Conservation (phyloP, 2,888 invertebrate species). For the Stenchaetothrips biformis region DNA sequence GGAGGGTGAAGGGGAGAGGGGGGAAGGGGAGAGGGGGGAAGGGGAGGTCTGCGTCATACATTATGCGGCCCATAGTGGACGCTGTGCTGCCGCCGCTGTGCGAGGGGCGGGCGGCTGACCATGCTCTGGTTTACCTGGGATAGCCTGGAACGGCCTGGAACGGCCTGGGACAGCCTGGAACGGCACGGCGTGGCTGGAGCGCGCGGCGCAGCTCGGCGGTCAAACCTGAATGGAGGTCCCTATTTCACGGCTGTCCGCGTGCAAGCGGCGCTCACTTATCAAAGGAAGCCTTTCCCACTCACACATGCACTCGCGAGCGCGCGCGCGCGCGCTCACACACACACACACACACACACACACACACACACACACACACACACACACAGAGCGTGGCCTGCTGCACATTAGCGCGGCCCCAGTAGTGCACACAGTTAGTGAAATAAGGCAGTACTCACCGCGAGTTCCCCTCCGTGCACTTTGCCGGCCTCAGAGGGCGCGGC, state of each 20-base stretch:
- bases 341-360: conserved; percentile 7
- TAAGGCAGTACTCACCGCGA: not conserved
- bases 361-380: not conserved
- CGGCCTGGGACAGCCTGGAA: no score
- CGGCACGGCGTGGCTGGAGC: not conserved
- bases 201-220: not conserved
- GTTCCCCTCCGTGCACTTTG: no score
- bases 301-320: no score
- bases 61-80: not conserved
- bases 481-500: no score
- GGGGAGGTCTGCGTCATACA: not conserved
- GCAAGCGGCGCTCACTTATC: conserved; percentile 10
- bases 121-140: no score
- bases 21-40: not conserved
- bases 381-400: not conserved
- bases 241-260: conserved; percentile 11
- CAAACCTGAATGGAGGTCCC: conserved; percentile 16
- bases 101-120: not conserved
- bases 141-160: no score
- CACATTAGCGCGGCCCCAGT: no score
- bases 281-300: not conserved
- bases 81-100: not conserved
- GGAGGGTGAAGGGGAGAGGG: not conserved
- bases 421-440: not conserved
- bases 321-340: not conserved